Base-by-base conservation (phyloP, 2,113 vertebrate species). In the Chitala chitala region DNA sequence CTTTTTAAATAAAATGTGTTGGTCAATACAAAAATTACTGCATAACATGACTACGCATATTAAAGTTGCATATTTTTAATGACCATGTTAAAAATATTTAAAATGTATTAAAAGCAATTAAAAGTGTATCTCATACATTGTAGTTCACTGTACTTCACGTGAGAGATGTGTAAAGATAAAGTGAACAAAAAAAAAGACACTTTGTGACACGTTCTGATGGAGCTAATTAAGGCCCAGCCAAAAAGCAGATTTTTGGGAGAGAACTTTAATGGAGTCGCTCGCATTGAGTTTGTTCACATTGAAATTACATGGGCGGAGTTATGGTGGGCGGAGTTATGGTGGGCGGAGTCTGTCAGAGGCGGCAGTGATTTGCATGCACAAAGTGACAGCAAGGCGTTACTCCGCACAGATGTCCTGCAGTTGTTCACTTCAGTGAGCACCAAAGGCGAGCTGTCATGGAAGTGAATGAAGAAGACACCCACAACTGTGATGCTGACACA, bases 381-480 rank as follows among this genome's bases (percentile, higher is more conserved):
- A 74, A 51, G 48, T 50, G 69, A 82, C 75, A 77, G 76, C 71
- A 65, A 44, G 59, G 64, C 75, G 7, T 82, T 78, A 75, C 70
- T 77, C 73, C 71, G 78, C 71, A 80, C 81, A 82, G 81, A 82
- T 80, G 81, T 82, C 77, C 71, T 46, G 12, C 76, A 58, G 78
- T 80, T 64, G 78, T 44, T 80, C 81, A 82, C 75, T 73, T 53
- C 70, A 44, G 15, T 42, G 61, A 72, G 61, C 22, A n/a, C n/a
- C 73, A 75, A 55, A 77, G 75, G 72, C 53, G 40, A 68, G 71
- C 69, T 82, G 78, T 78, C 80, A 77, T 61, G 46, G 58, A 46
- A 50, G 33, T 58, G 68, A 73, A 68, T 71, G 2, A 8, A 51
- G 48, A 20, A 51, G 48, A 51, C 48, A 51, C 48, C 48, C 48